Evolutionary conservation across 2,113 vertebrate species (phyloP).

Genomic region (Oryzias celebensis): DNA sequence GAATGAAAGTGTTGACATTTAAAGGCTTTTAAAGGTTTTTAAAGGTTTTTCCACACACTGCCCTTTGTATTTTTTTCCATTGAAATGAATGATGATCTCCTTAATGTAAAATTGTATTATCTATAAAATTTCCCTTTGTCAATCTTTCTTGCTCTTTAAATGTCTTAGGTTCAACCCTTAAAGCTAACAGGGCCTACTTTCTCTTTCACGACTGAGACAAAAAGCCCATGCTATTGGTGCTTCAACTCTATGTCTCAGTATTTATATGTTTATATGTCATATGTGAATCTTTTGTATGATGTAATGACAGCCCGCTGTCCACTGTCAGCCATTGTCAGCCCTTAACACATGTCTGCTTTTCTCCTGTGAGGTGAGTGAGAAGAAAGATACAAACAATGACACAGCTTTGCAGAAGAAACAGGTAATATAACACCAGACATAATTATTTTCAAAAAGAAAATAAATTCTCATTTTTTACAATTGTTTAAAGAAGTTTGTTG

Average conservation of each 20-base stretch:
- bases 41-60: too few species aligned
- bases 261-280: not conserved
- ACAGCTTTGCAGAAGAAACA: conserved; percentile 23
- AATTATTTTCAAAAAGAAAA: not conserved
- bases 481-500: not conserved
- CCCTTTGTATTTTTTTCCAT: too few species aligned
- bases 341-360: conserved; percentile 14
- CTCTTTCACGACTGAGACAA: not conserved
- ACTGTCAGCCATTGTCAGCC: not conserved
- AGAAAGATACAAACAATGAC: conserved; percentile 7
- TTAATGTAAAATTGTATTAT: too few species aligned
- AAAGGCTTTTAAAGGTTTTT: too few species aligned
- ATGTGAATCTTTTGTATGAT: conserved; percentile 1
- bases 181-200: too few species aligned
- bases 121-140: too few species aligned
- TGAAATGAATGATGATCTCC: too few species aligned
- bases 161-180: too few species aligned
- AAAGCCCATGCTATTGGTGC: not conserved
- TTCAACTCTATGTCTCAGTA: not conserved
- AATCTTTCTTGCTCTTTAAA: too few species aligned
- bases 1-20: too few species aligned
- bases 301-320: not conserved
- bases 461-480: not conserved
- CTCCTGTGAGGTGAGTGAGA: conserved; percentile 17
- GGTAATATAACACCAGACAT: not conserved